These are phyloP conservation scores for Bettongia penicillata DNA, from an alignment of 2,113 vertebrate species.

Conservation along the genomic window DNA sequence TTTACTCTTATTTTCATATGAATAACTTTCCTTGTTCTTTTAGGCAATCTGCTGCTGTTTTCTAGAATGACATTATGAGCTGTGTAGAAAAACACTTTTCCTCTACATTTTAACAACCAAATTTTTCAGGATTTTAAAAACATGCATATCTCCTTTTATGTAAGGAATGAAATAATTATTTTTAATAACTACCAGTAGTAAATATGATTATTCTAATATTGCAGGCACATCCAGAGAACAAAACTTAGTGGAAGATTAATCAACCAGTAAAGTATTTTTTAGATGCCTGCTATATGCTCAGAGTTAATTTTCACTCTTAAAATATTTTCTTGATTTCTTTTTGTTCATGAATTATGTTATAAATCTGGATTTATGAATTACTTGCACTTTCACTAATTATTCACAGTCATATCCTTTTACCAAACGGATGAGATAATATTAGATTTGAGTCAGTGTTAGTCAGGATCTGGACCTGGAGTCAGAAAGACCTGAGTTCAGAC, in stretches of 20 bases:
- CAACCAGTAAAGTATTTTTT: not conserved
- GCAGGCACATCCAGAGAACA: not conserved
- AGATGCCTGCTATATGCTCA: not conserved
- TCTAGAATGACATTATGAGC: not conserved
- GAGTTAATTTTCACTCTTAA: not conserved
- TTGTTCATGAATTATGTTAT: not conserved
- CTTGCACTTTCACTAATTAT: not conserved
- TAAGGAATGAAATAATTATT: not conserved
- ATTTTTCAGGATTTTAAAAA: not conserved
- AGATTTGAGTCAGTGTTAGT: not conserved
- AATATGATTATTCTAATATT: not conserved
- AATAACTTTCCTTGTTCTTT: conserved; percentile 50
- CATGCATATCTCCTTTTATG: not conserved
- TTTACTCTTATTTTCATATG: not conserved
- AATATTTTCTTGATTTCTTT: not conserved
- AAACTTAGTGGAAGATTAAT: not conserved
- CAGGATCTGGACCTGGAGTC: not conserved
- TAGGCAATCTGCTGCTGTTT: conserved; percentile 23
- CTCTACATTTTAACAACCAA: not conserved
- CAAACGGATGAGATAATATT: not conserved
- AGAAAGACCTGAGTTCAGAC: not conserved
- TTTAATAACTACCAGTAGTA: not conserved
- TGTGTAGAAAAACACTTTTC: conserved; percentile 27
- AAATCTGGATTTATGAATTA: not conserved
- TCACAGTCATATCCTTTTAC: not conserved